Evolutionary conservation across 2,888 invertebrate genomes (phyloP), one percentile per base, ranked within the genome.

Genomic region (Aethes cnicana): DNA sequence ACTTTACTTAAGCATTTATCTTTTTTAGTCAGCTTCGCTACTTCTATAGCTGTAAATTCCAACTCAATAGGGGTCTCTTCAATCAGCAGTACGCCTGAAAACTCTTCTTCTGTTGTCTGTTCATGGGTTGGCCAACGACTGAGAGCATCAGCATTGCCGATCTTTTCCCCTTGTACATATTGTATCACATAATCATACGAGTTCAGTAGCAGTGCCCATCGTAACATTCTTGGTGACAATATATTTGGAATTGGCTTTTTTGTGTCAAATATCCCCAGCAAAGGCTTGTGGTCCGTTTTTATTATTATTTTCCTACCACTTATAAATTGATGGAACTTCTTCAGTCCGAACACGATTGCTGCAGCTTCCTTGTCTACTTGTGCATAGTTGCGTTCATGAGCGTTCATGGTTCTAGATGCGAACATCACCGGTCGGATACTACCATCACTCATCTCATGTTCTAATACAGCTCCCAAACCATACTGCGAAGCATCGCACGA

Each of bases 321-420:
- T 32, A 32, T 32, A 32, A 32, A 32, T 7, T 32, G 16, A 6
- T 14, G 12, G 8, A 14, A 8, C 56, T 69, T 64, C n/a, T n/a
- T n/a, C n/a, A n/a, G n/a, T 3, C 70, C 74, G 54, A 61, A 81
- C 4, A 30, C 11, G 14, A 76, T 58, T 9, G 66, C 62, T 5
- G 74, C 56, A 3, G 72, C 76, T 57, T 63, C 65, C 16, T 58
- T 56, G 21, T 65, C 63, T 11, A 67, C 42, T 36, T 64, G 64
- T 2, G 58, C n/a, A n/a, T n/a, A n/a, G n/a, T n/a, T n/a, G n/a
- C n/a, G n/a, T n/a, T n/a, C n/a, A n/a, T n/a, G n/a, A n/a, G n/a
- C n/a, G n/a, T n/a, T n/a, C n/a, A n/a, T n/a, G n/a, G n/a, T n/a
- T n/a, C n/a, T n/a, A n/a, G n/a, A n/a, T n/a, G n/a, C n/a, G n/a